A percentile compares a stretch with the other conserved stretches of the same genome.
Conservation (phyloP, 2,113 vertebrate species). For the Corythaixoides concolor region DNA sequence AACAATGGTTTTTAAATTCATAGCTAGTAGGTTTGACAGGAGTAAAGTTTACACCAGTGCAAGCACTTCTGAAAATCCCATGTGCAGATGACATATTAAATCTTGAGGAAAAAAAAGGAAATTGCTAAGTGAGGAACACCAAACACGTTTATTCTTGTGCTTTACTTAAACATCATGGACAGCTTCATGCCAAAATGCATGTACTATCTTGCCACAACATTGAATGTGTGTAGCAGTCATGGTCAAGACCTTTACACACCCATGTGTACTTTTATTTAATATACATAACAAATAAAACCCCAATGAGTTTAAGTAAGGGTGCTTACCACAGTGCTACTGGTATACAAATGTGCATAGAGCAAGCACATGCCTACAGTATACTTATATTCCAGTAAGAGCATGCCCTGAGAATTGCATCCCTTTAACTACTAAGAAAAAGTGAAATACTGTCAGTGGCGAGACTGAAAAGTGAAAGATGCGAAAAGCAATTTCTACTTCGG, state of each 20-base stretch:
- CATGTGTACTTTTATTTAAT: neutral
- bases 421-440: neutral
- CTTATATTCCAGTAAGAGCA: neutral
- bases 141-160: neutral
- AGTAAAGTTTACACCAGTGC: neutral
- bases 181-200: neutral
- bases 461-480: neutral
- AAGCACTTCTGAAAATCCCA: neutral
- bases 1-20: neutral
- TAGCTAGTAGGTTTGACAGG: neutral
- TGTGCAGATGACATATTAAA: neutral
- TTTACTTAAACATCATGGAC: neutral
- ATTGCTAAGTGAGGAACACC: neutral
- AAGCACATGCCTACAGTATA: neutral
- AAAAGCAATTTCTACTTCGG: neutral
- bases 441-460: neutral
- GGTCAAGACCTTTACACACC: neutral
- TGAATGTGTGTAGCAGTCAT: neutral
- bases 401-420: neutral
- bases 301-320: neutral
- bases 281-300: neutral
- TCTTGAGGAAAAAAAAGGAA: neutral
- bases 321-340: neutral
- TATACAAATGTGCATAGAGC: neutral
- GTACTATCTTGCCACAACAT: neutral